These are phyloP conservation scores for Heteractis magnifica DNA, from an alignment of 92 coral and sea anemone genomes.

Conservation along the genomic window DNA sequence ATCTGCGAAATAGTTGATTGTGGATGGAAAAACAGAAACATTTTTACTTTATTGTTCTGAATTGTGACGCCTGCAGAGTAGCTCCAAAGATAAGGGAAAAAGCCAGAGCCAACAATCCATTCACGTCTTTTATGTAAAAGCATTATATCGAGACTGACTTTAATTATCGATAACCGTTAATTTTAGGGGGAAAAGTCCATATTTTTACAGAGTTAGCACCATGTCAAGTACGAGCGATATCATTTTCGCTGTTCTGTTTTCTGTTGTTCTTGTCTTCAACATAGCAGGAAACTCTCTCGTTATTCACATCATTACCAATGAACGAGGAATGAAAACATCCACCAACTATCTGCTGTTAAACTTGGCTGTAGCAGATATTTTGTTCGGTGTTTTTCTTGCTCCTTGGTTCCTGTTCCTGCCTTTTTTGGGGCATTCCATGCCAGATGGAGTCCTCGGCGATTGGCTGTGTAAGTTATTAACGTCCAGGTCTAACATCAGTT, in stretches of 20 bases:
- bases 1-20: no score
- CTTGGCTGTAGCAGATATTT: slow-evolving; percentile 8
- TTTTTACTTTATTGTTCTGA: no score
- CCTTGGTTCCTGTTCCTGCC: slow-evolving; percentile 12
- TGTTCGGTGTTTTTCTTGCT: not conserved
- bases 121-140: no score
- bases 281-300: slow-evolving; percentile 13
- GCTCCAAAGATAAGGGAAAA: no score
- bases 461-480: not conserved
- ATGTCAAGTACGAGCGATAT: not conserved
- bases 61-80: no score
- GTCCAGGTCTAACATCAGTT: not conserved
- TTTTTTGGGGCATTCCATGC: not conserved
- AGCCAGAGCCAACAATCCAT: no score
- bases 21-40: no score
- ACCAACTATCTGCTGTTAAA: slow-evolving; percentile 15
- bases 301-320: not conserved
- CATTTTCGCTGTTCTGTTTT: not conserved
- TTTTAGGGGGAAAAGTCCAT: no score
- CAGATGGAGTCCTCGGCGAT: not conserved
- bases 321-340: slow-evolving; percentile 17
- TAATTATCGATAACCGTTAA: no score
- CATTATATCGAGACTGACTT: no score
- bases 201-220: no score
- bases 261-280: slow-evolving; percentile 11